Evolutionary conservation across 2,797 vertebrate genomes (phyloP).

Genomic region (Lacerta viridis): DNA sequence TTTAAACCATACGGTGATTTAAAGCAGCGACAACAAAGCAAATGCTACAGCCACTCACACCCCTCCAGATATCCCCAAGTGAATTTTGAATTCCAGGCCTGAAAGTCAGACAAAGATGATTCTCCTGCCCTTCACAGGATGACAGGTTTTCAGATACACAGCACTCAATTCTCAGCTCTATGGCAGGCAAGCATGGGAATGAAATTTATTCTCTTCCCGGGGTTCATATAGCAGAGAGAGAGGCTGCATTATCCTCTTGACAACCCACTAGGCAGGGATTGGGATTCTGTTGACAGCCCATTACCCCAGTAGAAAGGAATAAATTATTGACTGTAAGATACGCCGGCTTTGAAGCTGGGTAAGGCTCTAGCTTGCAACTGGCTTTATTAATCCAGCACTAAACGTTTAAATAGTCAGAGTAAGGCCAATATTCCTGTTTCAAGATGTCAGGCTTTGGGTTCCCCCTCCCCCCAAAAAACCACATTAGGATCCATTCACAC

Average conservation of each 20-base stretch:
- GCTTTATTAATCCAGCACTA: slow-evolving; percentile 11
- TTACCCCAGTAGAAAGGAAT: slow-evolving; percentile 10
- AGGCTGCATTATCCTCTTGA: background rate
- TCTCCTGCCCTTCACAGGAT: slow-evolving; percentile 43
- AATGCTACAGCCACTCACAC: too few relatives aligned
- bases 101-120: slow-evolving; percentile 46
- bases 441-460: background rate
- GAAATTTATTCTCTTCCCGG: slow-evolving; percentile 2
- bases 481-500: background rate
- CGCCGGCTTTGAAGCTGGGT: background rate
- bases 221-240: slow-evolving; percentile 30
- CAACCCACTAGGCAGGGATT: slow-evolving; percentile 6
- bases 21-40: background rate
- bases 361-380: background rate
- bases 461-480: background rate
- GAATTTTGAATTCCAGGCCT: slow-evolving; percentile 1
- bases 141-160: slow-evolving; percentile 40
- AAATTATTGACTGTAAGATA: background rate
- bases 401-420: background rate
- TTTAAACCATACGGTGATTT: background rate
- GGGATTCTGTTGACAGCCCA: slow-evolving; percentile 13
- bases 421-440: background rate
- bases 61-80: background rate
- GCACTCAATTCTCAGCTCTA: background rate
- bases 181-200: background rate